These are phyloP conservation scores for Pocillopora grandis DNA, from an alignment of 92 coral and sea anemone species.

Conservation along the genomic window DNA sequence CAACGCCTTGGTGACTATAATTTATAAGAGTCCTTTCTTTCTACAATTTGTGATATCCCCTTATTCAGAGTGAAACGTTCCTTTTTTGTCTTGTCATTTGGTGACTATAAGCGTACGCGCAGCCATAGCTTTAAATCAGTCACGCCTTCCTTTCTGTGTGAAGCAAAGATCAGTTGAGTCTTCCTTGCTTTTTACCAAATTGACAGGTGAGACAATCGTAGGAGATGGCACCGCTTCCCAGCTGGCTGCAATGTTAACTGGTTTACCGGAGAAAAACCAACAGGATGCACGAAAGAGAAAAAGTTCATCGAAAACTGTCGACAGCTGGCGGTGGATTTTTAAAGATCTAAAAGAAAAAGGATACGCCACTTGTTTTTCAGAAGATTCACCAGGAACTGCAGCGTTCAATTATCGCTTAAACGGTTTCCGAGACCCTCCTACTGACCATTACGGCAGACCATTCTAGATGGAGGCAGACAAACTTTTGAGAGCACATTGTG, in stretches of 20 bases:
- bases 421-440: slow-evolving; percentile 60
- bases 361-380: slow-evolving; percentile 62
- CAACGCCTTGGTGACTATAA: too few species aligned
- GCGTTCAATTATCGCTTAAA: slow-evolving; percentile 54
- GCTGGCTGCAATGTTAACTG: slow-evolving; percentile 76
- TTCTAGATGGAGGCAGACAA: slow-evolving; percentile 50
- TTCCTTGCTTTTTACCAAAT: not conserved
- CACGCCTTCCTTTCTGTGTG: too few species aligned
- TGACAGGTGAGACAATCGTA: slow-evolving; percentile 65
- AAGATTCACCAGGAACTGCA: slow-evolving; percentile 43
- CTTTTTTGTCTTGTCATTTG: too few species aligned
- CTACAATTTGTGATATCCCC: too few species aligned
- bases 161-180: not conserved
- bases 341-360: slow-evolving; percentile 58
- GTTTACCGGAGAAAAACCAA: slow-evolving; percentile 67
- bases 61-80: too few species aligned
- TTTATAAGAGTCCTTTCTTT: too few species aligned
- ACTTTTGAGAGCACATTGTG: slow-evolving; percentile 31
- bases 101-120: too few species aligned
- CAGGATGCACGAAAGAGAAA: slow-evolving; percentile 69
- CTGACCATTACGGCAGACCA: slow-evolving; percentile 67
- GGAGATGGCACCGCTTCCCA: slow-evolving; percentile 91
- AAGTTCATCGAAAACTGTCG: slow-evolving; percentile 61
- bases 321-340: slow-evolving; percentile 78
- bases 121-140: too few species aligned